Base-by-base conservation (phyloP, 2,888 invertebrate species). In the Timandra comae region DNA sequence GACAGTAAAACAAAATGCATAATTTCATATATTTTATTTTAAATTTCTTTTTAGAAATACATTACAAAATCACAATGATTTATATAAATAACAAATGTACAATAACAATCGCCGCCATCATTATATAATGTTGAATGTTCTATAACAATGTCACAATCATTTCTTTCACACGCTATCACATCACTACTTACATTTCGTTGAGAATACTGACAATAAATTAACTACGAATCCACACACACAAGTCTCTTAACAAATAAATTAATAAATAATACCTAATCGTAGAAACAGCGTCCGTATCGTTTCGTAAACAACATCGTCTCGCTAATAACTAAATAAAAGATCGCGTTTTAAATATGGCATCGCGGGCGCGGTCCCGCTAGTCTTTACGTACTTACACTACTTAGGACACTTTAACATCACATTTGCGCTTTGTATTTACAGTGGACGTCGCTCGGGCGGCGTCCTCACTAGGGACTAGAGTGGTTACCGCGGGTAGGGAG, bases 371-470 rank as follows among this genome's bases (percentile, higher is more conserved):
- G 47, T 47, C 58, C 82, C 81, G 76, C 77, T 67, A 78, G 80
- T 81, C 78, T 77, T 63, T 73, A 16, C 58, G 47, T 55, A 50
- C 72, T 82, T 74, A 81, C 64, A 72, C 81, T 82, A 85, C 74
- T 82, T 84, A 85, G 81, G 82, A 85, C 82, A 84, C 81, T 73
- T 79, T 58, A 78, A 79, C 76, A 84, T 85, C 85, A 85, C 85
- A 85, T 82, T 80, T 82, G 82, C 81, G 82, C 85, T 85, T 84
- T 80, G n/a, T 81, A 80, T 84, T 53, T 82, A 84, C 80, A 84
- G 71, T 48, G 56, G 49, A 41, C 70, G 70, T 66, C 69, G 61
- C 62, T 49, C 57, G 63, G 63, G 62, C 68, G 69, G 51, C 52
- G 59, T 57, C 71, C n/a, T n/a, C n/a, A n/a, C n/a, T n/a, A n/a